Conservation (phyloP, 2,797 vertebrate species). For the Cryptoprocta ferox region DNA sequence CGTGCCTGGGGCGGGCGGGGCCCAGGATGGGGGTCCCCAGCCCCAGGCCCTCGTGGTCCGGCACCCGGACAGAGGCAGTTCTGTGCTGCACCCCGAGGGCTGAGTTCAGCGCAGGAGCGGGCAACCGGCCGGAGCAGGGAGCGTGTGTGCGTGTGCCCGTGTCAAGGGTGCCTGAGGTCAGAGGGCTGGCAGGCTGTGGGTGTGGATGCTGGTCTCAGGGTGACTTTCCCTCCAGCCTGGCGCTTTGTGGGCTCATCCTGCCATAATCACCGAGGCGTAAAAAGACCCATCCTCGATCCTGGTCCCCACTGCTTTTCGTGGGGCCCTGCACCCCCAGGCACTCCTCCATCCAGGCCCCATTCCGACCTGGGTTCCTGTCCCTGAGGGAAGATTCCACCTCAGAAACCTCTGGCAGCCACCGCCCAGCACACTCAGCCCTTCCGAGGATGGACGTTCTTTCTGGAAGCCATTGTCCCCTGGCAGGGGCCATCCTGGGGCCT, state of each 20-base stretch:
- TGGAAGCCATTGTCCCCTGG: not conserved
- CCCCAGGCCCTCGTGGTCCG: accelerated
- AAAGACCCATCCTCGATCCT: not conserved
- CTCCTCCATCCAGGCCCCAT: not conserved
- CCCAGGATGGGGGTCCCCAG: not conserved
- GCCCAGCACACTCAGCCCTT: too few species aligned
- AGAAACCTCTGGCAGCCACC: not conserved
- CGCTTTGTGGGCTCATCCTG: too few species aligned
- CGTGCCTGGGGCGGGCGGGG: too few species aligned
- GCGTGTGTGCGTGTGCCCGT: not conserved
- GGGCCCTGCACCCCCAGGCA: not conserved
- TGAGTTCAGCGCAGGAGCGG: accelerated
- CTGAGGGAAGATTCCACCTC: not conserved
- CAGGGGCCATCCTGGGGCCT: not conserved
- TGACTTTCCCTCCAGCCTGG: too few species aligned
- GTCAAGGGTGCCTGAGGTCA: not conserved
- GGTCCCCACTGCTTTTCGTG: not conserved
- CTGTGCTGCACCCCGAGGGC: not conserved
- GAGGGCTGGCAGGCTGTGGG: not conserved
- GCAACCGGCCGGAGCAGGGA: not conserved
- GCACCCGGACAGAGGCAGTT: accelerated
- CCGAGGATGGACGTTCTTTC: not conserved
- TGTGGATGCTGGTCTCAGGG: accelerated
- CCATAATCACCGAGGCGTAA: not conserved
- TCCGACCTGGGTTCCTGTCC: not conserved